Evolutionary conservation across 64 coral and sea anemone species (phyloP), one percentile per base, ranked within the genome.

Genomic region (Dendronephthya gigantea): DNA sequence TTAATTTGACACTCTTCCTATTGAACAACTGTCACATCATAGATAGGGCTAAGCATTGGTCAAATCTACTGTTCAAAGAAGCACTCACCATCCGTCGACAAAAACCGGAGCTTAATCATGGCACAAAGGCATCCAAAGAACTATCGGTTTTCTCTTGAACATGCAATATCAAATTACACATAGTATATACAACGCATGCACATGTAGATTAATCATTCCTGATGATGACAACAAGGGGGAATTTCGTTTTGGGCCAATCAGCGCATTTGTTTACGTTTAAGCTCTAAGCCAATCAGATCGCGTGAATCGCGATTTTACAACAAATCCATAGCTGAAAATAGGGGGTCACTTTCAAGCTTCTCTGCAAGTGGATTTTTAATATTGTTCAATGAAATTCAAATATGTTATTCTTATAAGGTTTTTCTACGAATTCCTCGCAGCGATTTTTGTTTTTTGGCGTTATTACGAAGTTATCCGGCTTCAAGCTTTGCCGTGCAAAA

Each of bases 371-470:
- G 40, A 84, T 84, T 84, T 84, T 84, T 84, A 49, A 1, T 48
- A 0, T 84, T 84, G 49, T 84, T 84, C 27, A n/a, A 49, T 49
- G 40, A 84, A 84, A 84, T 84, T 40, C 49, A 84, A 51, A 84
- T 84, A 84, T 84, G 47, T 84, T 84, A 47, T 84, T 84, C 34
- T 28, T 41, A 84, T 50, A 84, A 47, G 83, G 51, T 84, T 84
- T 84, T 36, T 83, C 82, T 38, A 40, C 28, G 48, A 39, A 39
- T 83, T 83, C 35, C 29, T 38, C 82, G 28, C 51, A 33, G 83
- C 40, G 83, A 84, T 84, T 48, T 84, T 84, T 84, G 83, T 50
- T 84, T 84, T 84, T 50, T 84, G 25, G 47, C 35, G 83, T 84
- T 84, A 50, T 84, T 52, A 47, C 83, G 48, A 49, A 84, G 83